These are phyloP conservation scores for Corythornis vintsioides DNA, from an alignment of 2,113 vertebrate species.

Conservation along the genomic window DNA sequence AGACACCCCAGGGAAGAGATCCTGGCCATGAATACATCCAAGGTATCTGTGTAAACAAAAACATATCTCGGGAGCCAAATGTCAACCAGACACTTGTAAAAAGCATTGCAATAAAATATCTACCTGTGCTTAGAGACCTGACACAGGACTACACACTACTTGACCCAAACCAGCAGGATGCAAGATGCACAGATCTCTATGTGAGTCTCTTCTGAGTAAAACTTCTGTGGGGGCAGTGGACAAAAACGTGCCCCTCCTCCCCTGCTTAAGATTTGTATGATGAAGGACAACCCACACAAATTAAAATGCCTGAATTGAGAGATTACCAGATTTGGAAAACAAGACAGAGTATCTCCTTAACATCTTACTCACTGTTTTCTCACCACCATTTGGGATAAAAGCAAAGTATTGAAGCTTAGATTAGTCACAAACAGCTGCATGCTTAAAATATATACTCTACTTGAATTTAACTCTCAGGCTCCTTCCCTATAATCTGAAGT, in stretches of 20 bases:
- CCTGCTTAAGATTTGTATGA: background rate
- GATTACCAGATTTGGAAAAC: background rate
- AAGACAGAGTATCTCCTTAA: slow-evolving; percentile 11
- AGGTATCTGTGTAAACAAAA: slow-evolving; percentile 34
- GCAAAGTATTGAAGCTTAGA: slow-evolving; percentile 20
- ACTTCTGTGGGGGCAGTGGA: background rate
- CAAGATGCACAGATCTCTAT: background rate
- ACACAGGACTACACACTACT: background rate
- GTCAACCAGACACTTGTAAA: slow-evolving; percentile 27
- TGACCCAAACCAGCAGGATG: background rate
- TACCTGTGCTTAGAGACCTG: background rate
- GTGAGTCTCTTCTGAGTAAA: background rate
- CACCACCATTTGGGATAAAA: background rate
- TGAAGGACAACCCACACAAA: background rate
- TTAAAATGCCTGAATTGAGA: background rate
- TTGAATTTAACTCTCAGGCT: background rate
- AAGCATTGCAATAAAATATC: background rate
- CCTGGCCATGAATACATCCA: background rate
- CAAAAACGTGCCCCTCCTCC: background rate
- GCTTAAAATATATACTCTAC: background rate
- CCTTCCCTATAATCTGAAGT: background rate
- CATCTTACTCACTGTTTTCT: slow-evolving; percentile 16
- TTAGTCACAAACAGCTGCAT: background rate
- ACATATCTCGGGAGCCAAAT: slow-evolving; percentile 12
- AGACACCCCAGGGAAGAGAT: background rate